Percentiles rank a stretch among this genome's conserved stretches.
phyloP scores from a whole-genome alignment of 2,113 vertebrate species.

The Seriola quinqueradiata region DNA sequence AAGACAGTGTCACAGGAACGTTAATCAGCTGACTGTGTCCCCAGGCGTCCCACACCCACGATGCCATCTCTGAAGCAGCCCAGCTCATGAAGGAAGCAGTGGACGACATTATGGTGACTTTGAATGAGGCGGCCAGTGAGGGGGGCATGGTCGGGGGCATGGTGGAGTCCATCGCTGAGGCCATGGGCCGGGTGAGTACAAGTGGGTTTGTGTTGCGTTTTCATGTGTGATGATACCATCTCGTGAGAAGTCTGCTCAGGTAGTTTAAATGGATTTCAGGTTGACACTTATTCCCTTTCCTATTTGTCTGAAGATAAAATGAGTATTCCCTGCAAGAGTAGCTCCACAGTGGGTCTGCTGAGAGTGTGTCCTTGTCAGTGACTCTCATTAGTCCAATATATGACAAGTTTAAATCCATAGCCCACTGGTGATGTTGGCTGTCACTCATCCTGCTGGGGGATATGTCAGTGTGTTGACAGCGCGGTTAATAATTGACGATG shows the following conservation, averaged over 20 bases:
- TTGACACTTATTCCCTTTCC: conserved; percentile 29
- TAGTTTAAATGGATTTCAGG: conserved; percentile 31
- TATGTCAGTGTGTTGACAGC: conserved; percentile 40
- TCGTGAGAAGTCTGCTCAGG: conserved; percentile 5
- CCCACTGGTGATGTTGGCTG: conserved; percentile 59
- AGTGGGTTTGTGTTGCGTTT: conserved; percentile 10
- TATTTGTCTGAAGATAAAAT: conserved; percentile 38
- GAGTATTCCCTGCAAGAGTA: conserved; percentile 9
- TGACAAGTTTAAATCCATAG: conserved; percentile 62
- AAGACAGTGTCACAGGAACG: conserved; percentile 29
- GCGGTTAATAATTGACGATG: conserved; percentile 48
- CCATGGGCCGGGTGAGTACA: conserved; percentile 92
- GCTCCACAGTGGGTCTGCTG: conserved; percentile 18
- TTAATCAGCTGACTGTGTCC: conserved; percentile 59
- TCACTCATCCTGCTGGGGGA: conserved; percentile 53
- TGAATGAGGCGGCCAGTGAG: conserved; percentile 98
- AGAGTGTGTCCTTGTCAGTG: conserved; percentile 53
- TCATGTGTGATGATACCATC: not conserved
- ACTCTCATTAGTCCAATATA: conserved; percentile 64
- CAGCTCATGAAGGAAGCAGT: conserved; percentile 99
- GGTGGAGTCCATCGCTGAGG: conserved; percentile 96
- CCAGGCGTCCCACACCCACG: conserved; percentile 95
- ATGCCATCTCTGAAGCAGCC: conserved; percentile 94
- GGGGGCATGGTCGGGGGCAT: conserved; percentile 97
- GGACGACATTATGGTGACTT: conserved; percentile 97